phyloP scores from a whole-genome alignment of 1,140 invertebrate species.

The Rhagoletis pomonella region DNA sequence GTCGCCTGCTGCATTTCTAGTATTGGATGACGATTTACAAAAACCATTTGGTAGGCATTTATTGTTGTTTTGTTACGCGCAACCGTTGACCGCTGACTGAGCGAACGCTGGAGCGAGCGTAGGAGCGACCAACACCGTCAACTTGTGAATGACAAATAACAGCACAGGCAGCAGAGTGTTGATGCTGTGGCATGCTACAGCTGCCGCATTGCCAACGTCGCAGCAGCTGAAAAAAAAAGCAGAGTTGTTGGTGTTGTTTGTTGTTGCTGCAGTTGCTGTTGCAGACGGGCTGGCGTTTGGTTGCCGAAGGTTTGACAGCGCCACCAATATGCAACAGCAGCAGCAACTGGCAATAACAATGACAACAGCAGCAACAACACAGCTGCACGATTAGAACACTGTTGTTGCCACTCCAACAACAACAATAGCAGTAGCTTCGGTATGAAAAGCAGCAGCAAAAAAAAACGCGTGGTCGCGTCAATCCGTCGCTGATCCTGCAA shows the following conservation, averaged over 20 bases:
- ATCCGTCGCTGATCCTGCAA: too few species aligned
- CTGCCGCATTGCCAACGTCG: conserved; percentile 55
- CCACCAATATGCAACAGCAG: not conserved
- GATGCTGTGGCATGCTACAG: conserved; percentile 53
- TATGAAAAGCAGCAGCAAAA: not conserved
- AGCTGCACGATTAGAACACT: not conserved
- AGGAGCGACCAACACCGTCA: conserved; percentile 65
- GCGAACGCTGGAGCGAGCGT: conserved; percentile 2
- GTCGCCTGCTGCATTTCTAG: not conserved
- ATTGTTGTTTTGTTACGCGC: not conserved
- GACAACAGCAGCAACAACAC: conserved; percentile 4
- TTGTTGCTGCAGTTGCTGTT: not conserved
- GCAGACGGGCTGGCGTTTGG: not conserved
- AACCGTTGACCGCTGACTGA: not conserved
- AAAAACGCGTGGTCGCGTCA: too few species aligned
- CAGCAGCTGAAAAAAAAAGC: not conserved
- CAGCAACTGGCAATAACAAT: not conserved
- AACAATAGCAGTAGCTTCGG: not conserved
- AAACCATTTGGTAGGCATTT: not conserved
- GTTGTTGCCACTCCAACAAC: not conserved
- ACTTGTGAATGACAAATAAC: conserved; percentile 66
- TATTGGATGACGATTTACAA: not conserved
- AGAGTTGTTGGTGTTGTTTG: not conserved
- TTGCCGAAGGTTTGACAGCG: not conserved
- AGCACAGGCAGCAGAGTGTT: conserved; percentile 54